Percentiles rank a stretch among this genome's conserved stretches.
phyloP scores from a whole-genome alignment of 2,113 vertebrate species.

The Pristiophorus japonicus region DNA sequence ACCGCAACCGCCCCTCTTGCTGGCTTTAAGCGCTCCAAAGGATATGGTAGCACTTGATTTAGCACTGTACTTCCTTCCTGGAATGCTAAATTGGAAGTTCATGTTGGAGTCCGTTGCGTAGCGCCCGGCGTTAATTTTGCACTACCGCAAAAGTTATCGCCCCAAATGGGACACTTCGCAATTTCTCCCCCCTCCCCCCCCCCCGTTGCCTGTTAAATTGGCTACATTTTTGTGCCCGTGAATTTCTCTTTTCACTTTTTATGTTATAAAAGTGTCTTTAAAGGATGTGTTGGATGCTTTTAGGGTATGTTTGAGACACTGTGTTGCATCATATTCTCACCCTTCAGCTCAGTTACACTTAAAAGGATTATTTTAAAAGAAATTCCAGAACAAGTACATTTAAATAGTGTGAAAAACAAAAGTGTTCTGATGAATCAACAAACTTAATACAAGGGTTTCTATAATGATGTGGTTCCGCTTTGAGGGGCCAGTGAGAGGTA shows the following conservation, averaged over 20 bases:
- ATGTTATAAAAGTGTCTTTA: neutral
- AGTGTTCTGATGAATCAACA: neutral
- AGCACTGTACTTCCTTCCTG: too few species aligned
- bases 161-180: too few species aligned
- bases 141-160: too few species aligned
- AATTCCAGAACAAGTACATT: neutral
- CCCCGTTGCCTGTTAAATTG: neutral
- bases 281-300: neutral
- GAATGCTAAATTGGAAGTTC: too few species aligned
- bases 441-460: neutral
- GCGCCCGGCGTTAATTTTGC: too few species aligned
- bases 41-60: too few species aligned
- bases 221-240: too few species aligned
- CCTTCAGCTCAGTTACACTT: neutral
- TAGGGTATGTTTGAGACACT: neutral
- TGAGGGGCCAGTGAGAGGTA: constrained; percentile 31
- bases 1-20: too few species aligned
- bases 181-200: too few species aligned
- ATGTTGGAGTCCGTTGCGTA: too few species aligned
- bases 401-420: neutral
- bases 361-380: neutral
- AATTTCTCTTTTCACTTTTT: neutral
- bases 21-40: too few species aligned
- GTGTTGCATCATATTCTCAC: neutral
- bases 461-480: constrained; percentile 7